Evolutionary conservation across 2,113 vertebrate genomes (phyloP).

Genomic region (Lepidothrix coronata): DNA sequence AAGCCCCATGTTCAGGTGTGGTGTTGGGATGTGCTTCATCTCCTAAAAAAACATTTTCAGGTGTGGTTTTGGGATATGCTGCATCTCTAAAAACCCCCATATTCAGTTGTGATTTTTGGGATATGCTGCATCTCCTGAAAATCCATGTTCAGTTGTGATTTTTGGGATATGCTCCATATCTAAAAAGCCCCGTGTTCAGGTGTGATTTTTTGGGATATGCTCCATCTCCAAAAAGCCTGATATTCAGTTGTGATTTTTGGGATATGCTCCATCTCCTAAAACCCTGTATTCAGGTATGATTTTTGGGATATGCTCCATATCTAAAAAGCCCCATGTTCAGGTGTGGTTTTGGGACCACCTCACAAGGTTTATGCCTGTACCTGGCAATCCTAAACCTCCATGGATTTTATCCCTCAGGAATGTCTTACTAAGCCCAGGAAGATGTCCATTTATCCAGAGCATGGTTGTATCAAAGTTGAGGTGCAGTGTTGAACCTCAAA

Average conservation of each 20-base stretch:
- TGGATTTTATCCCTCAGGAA: not conserved
- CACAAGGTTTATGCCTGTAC: not conserved
- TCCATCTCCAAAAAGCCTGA: accelerated
- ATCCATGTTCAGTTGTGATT: not conserved
- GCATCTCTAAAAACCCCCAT: accelerated
- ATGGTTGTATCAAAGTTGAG: not conserved
- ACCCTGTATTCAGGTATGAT: accelerated
- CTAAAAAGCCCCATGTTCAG: not conserved
- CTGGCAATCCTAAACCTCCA: not conserved
- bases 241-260: not conserved
- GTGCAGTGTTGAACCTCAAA: not conserved
- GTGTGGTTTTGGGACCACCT: no score
- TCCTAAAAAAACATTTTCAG: not conserved
- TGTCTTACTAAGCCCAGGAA: not conserved
- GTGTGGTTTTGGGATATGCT: not conserved
- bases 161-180: not conserved
- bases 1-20: not conserved
- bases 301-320: not conserved
- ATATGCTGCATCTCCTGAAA: not conserved
- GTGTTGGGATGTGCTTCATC: not conserved
- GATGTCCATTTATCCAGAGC: not conserved
- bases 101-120: not conserved
- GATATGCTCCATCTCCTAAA: not conserved
- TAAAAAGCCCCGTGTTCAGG: not conserved
- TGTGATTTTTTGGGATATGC: not conserved